Percentiles rank a stretch among this genome's conserved stretches.
phyloP scores from a whole-genome alignment of 2,113 vertebrate species.

The Amphiprion ocellaris region DNA sequence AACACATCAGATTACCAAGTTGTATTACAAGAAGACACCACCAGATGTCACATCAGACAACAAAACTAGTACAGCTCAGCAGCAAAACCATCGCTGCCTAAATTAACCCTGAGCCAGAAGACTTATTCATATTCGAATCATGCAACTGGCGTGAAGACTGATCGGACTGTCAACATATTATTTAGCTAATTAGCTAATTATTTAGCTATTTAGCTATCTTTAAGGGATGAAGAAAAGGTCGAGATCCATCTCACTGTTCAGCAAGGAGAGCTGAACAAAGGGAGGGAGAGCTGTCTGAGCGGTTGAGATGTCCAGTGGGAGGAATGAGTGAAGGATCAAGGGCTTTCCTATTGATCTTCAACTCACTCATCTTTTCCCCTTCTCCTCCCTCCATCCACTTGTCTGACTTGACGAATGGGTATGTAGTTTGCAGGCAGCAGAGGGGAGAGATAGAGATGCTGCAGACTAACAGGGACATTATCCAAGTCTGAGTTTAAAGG shows the following conservation, averaged over 20 bases:
- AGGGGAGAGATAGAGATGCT: constrained; percentile 20
- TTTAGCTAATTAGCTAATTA: too few species aligned
- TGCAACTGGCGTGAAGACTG: neutral
- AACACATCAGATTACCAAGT: neutral
- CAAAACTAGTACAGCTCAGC: constrained; percentile 14
- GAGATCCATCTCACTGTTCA: constrained; percentile 1
- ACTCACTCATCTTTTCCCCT: constrained; percentile 62
- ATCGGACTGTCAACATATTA: neutral
- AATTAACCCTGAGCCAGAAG: neutral
- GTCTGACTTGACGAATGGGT: constrained; percentile 39
- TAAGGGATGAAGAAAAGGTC: constrained; percentile 7
- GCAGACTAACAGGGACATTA: constrained; percentile 49
- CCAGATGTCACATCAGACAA: constrained; percentile 74
- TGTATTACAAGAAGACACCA: constrained; percentile 60
- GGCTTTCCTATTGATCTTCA: constrained; percentile 72
- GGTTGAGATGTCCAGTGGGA: constrained; percentile 53
- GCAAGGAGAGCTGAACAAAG: neutral
- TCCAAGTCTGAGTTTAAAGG: constrained; percentile 63
- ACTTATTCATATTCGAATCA: neutral
- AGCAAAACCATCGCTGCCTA: neutral
- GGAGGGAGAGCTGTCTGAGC: constrained; percentile 15
- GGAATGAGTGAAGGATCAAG: constrained; percentile 62
- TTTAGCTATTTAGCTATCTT: too few species aligned
- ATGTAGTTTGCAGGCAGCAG: constrained; percentile 35
- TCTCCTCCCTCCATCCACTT: constrained; percentile 43